Evolutionary conservation across 2,113 vertebrate species (phyloP).

Genomic region (Perccottus glenii): DNA sequence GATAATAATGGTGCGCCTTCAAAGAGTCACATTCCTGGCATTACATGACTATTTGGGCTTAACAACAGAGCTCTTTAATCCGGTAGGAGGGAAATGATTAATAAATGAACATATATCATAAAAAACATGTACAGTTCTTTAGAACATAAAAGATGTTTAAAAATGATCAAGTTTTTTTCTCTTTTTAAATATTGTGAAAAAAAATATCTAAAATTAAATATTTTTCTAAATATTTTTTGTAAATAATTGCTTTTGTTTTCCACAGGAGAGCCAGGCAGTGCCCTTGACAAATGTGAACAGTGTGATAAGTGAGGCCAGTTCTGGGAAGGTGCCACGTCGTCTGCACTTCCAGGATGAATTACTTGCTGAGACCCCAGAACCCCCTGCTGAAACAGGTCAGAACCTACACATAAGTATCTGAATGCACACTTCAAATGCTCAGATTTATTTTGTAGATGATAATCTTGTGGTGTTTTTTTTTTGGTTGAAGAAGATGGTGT

Average conservation of each 20-base stretch:
- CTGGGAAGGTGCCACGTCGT: constrained; percentile 74
- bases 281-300: constrained; percentile 84
- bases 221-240: not conserved
- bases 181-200: no score
- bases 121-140: no score
- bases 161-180: no score
- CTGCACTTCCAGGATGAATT: constrained; percentile 79
- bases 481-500: constrained; percentile 64
- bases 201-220: not conserved
- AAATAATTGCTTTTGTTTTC: not conserved
- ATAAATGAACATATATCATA: constrained; percentile 16
- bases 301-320: constrained; percentile 69
- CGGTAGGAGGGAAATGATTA: constrained; percentile 75
- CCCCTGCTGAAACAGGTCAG: constrained; percentile 78
- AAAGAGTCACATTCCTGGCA: constrained; percentile 94
- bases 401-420: not conserved
- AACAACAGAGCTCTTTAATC: constrained; percentile 94
- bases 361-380: constrained; percentile 56
- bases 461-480: constrained; percentile 14
- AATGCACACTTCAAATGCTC: not conserved
- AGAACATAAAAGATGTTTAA: no score
- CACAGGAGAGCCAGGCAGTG: constrained; percentile 89
- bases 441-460: constrained; percentile 7
- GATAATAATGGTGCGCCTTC: constrained; percentile 98
- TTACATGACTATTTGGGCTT: constrained; percentile 94